A percentile compares a stretch with the other conserved stretches of the same genome.
These are phyloP conservation scores for Sclerodermus sp. DNA, from an alignment of 2,888 invertebrate genomes.

Conservation along the genomic window DNA sequence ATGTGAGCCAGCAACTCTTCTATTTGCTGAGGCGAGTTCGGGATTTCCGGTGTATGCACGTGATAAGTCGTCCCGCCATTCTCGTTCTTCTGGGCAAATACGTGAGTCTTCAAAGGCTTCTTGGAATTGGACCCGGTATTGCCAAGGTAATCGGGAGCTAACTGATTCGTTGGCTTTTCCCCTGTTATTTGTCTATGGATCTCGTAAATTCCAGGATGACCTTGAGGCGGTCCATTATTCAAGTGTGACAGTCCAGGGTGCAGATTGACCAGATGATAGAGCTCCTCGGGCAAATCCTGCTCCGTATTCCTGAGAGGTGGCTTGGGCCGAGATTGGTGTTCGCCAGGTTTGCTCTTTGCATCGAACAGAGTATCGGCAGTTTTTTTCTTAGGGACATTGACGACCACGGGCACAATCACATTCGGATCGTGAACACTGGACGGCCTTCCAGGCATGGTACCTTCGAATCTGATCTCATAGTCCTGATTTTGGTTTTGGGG, in stretches of 20 bases:
- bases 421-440: conserved; percentile 42
- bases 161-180: conserved; percentile 34
- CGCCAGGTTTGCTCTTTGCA: conserved; percentile 24
- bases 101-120: conserved; percentile 45
- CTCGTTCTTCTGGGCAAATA: conserved; percentile 47
- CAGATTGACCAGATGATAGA: conserved; percentile 46
- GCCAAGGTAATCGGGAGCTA: conserved; percentile 36
- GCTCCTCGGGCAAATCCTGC: conserved; percentile 43
- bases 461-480: conserved; percentile 36
- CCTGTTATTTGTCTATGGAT: conserved; percentile 44
- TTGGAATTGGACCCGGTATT: conserved; percentile 36
- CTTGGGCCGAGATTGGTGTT: conserved; percentile 21
- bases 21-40: conserved; percentile 48
- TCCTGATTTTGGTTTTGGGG: no score
- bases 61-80: conserved; percentile 52
- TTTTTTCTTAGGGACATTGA: conserved; percentile 37
- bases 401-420: conserved; percentile 24
- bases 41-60: conserved; percentile 48
- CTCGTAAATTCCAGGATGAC: conserved; percentile 45
- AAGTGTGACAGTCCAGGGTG: conserved; percentile 47
- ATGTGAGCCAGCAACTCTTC: conserved; percentile 54
- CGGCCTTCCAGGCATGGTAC: conserved; percentile 26
- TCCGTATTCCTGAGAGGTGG: conserved; percentile 28
- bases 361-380: conserved; percentile 22
- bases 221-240: conserved; percentile 37